Evolutionary conservation across 30 jellyfish, hydroid and myxozoan genomes (phyloP).

Genomic region (Aurelia aurita): DNA sequence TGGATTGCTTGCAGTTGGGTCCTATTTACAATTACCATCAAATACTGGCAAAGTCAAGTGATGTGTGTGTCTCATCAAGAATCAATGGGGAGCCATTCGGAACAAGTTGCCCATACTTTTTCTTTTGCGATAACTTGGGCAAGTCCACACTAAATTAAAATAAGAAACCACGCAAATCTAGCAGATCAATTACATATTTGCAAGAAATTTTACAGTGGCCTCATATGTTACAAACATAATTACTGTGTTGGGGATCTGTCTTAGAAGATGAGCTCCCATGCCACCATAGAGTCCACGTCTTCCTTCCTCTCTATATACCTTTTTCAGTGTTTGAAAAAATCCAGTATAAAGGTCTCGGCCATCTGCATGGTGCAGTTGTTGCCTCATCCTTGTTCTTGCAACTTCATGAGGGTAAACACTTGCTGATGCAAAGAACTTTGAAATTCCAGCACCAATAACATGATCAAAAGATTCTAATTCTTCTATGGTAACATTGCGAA

Average conservation of each 20-base stretch:
- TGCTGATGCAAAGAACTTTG: slow-evolving; percentile 86
- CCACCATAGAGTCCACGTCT: slow-evolving; percentile 98
- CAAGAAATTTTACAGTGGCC: slow-evolving; percentile 77
- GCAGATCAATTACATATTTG: slow-evolving; percentile 32
- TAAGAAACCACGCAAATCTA: no score
- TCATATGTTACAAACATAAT: slow-evolving; percentile 94
- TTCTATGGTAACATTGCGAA: slow-evolving; percentile 20
- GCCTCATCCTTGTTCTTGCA: slow-evolving; percentile 98
- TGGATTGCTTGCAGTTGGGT: no score
- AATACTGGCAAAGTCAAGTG: no score
- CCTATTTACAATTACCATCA: no score
- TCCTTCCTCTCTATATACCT: slow-evolving; percentile 92
- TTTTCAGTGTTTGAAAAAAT: slow-evolving; percentile 86
- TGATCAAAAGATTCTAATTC: slow-evolving; percentile 73
- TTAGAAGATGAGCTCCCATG: slow-evolving; percentile 94
- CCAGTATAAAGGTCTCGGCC: slow-evolving; percentile 84
- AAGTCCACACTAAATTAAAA: no score
- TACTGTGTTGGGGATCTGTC: slow-evolving; percentile 98
- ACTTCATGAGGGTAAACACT: slow-evolving; percentile 99
- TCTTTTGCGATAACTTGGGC: no score
- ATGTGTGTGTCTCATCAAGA: no score
- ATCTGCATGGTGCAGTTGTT: slow-evolving; percentile 69
- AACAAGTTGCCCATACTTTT: no score
- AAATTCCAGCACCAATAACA: slow-evolving; percentile 78
- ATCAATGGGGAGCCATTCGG: no score